These are phyloP conservation scores for Sceliomorpha sp. DNA, from an alignment of 2,888 invertebrate species.

Conservation along the genomic window DNA sequence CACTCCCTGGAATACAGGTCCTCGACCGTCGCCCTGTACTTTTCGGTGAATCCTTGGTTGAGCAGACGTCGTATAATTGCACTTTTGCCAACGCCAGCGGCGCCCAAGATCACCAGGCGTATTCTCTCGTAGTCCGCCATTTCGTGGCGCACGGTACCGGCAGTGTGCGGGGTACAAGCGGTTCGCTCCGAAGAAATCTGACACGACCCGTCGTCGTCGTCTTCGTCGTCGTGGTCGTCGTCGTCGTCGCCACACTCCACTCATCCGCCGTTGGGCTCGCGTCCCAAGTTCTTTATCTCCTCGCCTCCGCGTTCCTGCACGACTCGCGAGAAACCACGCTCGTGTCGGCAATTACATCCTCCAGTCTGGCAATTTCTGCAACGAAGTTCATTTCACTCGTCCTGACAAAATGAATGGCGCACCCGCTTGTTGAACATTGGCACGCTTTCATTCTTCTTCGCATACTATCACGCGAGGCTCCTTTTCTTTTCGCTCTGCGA, in stretches of 20 bases:
- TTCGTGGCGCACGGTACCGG: too few species aligned
- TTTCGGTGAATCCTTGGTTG: slow-evolving; percentile 89
- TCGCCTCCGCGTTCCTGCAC: slow-evolving; percentile 12
- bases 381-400: slow-evolving; percentile 8
- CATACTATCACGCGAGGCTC: slow-evolving; percentile 1
- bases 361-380: slow-evolving; percentile 7
- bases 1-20: slow-evolving; percentile 93
- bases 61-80: slow-evolving; percentile 91
- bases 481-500: not conserved
- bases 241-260: too few species aligned
- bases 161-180: too few species aligned
- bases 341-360: slow-evolving; percentile 16
- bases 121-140: slow-evolving; percentile 90
- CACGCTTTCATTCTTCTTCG: slow-evolving; percentile 10
- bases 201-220: too few species aligned
- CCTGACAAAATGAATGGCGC: slow-evolving; percentile 9
- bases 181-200: too few species aligned
- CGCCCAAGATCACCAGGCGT: slow-evolving; percentile 90
- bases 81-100: slow-evolving; percentile 92
- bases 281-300: slow-evolving; percentile 8
- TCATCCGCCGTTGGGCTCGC: too few species aligned
- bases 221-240: too few species aligned
- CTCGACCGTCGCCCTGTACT: slow-evolving; percentile 92
- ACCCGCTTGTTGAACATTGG: slow-evolving; percentile 7
- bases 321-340: slow-evolving; percentile 7